Evolutionary conservation across 2,113 vertebrate species (phyloP).

Genomic region (Anhinga rufa): DNA sequence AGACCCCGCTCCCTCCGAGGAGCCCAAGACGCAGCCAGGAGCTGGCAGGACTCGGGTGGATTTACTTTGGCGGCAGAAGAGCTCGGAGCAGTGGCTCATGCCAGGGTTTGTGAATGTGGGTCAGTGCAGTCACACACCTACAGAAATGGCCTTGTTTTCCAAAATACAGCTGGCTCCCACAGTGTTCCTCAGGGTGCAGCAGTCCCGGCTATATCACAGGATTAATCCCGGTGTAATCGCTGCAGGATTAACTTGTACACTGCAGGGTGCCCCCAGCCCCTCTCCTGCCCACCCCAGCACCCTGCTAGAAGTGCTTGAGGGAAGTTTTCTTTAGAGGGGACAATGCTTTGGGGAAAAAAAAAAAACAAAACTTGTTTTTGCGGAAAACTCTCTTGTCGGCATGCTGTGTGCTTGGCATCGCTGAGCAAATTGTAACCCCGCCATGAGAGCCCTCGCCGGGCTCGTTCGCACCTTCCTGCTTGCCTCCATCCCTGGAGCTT

Average conservation of each 20-base stretch:
- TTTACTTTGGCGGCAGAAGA: not conserved
- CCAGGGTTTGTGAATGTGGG: constrained; percentile 14
- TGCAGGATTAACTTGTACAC: not conserved
- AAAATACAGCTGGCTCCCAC: not conserved
- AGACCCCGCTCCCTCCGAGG: not conserved
- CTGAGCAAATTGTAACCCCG: not conserved
- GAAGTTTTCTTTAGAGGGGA: not conserved
- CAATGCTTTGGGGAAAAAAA: fast-evolving
- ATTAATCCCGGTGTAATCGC: not conserved
- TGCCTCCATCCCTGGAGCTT: not conserved
- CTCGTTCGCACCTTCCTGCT: not conserved
- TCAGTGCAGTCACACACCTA: constrained; percentile 1
- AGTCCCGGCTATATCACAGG: fast-evolving
- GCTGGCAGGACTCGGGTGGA: not conserved
- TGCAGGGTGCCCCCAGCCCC: not conserved
- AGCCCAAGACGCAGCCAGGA: not conserved
- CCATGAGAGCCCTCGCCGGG: fast-evolving
- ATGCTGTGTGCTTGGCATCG: fast-evolving
- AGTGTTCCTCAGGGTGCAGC: not conserved
- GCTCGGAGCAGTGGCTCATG: not conserved
- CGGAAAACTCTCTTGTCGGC: fast-evolving
- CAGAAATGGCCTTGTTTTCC: constrained; percentile 24
- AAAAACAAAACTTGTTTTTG: not conserved
- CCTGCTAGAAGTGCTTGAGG: not conserved
- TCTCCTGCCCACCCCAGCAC: not conserved